Evolutionary conservation across 2,888 invertebrate genomes (phyloP).

Genomic region (Lepidochitona cinerea): DNA sequence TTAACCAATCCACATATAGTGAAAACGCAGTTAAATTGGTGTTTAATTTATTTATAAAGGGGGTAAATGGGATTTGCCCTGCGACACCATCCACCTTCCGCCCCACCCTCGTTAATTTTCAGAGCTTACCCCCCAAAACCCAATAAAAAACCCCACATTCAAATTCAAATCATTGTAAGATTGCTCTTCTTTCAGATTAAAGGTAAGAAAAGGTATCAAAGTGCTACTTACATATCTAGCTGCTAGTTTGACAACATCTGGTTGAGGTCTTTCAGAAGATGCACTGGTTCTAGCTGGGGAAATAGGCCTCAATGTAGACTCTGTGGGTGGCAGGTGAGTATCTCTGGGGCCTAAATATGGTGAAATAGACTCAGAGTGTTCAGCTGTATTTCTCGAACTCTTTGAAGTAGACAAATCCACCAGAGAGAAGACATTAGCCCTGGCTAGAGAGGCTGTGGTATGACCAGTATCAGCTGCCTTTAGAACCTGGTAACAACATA

Average conservation of each 20-base stretch:
- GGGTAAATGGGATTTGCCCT: too few species aligned
- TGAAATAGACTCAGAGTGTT: conserved; percentile 30
- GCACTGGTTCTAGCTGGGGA: background rate
- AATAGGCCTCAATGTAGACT: background rate
- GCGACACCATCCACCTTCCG: too few species aligned
- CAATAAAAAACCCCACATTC: too few species aligned
- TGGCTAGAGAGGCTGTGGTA: conserved; percentile 50
- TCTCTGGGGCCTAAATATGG: conserved; percentile 1
- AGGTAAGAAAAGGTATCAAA: too few species aligned
- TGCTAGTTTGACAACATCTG: conserved; percentile 72
- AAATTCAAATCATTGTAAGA: too few species aligned
- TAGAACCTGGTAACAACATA: conserved; percentile 65
- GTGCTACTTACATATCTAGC: conserved; percentile 76
- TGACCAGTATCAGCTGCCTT: conserved; percentile 69
- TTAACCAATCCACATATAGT: too few species aligned
- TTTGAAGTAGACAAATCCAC: conserved; percentile 53
- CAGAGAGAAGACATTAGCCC: conserved; percentile 48
- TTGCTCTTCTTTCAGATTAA: too few species aligned
- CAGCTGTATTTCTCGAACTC: conserved; percentile 28
- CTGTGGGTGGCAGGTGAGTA: background rate
- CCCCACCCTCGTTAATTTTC: too few species aligned
- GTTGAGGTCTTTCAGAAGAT: background rate
- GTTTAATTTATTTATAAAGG: too few species aligned
- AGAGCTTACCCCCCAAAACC: too few species aligned
- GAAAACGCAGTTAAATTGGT: too few species aligned